Conservation (phyloP, 2,113 vertebrate genomes). For the Phyllostomus discolor region DNA sequence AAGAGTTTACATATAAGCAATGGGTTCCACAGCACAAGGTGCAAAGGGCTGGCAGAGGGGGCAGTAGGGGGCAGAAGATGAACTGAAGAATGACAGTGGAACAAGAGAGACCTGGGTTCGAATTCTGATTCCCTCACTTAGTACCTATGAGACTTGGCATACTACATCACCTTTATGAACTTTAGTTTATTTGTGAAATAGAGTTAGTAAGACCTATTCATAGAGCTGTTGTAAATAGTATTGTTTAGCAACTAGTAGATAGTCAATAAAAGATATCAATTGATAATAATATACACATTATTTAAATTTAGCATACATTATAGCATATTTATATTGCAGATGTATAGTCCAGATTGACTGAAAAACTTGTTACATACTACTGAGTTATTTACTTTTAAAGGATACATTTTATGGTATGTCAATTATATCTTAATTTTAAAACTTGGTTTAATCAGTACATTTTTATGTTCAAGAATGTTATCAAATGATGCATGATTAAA, state of each 20-base stretch:
- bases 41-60: neutral
- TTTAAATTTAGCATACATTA: neutral
- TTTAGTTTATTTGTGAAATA: conserved; percentile 22
- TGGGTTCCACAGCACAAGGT: neutral
- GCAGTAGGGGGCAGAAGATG: neutral
- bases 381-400: neutral
- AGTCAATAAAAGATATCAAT: conserved; percentile 10
- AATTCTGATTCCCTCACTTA: neutral
- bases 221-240: neutral
- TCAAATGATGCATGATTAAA: conserved; percentile 38
- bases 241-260: conserved; percentile 31
- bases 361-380: neutral
- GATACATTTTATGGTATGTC: neutral
- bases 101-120: neutral
- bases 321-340: neutral
- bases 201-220: neutral
- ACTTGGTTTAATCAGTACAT: neutral
- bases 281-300: neutral
- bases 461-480: conserved; percentile 26
- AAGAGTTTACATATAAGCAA: neutral
- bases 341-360: conserved; percentile 24
- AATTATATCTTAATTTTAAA: conserved; percentile 36
- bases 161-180: neutral
- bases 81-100: neutral
- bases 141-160: neutral